These are phyloP conservation scores for Antigone vipio DNA, from an alignment of 2,113 vertebrate genomes.

Conservation along the genomic window DNA sequence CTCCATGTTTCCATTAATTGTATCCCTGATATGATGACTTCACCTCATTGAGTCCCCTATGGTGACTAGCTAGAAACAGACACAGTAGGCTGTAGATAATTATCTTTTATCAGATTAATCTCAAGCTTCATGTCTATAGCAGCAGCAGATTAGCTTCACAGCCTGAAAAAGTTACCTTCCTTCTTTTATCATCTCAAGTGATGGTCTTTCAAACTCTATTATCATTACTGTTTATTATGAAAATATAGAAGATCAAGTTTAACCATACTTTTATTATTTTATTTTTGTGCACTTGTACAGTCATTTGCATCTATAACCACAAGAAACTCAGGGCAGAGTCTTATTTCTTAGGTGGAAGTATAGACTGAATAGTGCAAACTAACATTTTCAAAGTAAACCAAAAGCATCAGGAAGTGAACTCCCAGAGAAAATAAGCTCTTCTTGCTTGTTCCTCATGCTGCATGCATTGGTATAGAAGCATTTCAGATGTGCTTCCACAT, in stretches of 20 bases:
- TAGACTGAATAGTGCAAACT: not conserved
- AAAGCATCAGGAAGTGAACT: not conserved
- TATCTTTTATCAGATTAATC: not conserved
- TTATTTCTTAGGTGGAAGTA: not conserved
- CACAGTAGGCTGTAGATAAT: accelerated
- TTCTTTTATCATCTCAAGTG: not conserved
- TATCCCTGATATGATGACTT: not conserved
- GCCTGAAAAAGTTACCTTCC: not conserved
- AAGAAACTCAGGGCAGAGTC: not conserved
- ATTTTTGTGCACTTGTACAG: not conserved
- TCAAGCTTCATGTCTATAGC: not conserved
- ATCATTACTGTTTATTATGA: not conserved
- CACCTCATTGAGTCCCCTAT: accelerated
- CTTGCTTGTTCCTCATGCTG: no score
- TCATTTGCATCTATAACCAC: not conserved
- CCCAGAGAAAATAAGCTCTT: not conserved
- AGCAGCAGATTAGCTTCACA: not conserved
- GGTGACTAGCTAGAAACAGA: not conserved
- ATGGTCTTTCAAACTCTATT: not conserved
- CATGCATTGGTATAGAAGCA: no score
- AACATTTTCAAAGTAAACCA: not conserved
- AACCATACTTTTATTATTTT: not conserved
- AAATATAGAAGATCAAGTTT: not conserved
- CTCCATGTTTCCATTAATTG: not conserved
- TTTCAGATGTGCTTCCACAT: no score